Base-by-base conservation (phyloP, 2,888 invertebrate genomes). In the Yponomeuta malinellus region DNA sequence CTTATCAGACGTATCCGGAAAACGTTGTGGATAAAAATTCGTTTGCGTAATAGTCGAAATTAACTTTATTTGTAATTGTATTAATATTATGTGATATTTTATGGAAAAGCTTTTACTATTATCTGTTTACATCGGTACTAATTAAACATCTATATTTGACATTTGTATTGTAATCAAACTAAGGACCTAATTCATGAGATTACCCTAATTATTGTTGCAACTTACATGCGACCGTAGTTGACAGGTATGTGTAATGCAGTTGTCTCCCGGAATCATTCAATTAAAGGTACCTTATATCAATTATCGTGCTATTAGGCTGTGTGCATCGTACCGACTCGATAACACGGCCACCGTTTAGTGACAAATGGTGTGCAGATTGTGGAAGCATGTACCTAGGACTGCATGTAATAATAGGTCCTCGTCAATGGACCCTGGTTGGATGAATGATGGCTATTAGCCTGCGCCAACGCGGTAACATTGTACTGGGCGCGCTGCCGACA, bases 361-460 rank as follows among this genome's bases (percentile, higher is more conserved):
- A 70, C 70, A 72, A 72, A 72, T 72, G 70, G 68, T 33, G 72
- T 72, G 73, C 71, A 71, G 73, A 75, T 75, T 69, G 74, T 74
- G 70, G 66, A 52, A 66, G 74, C 74, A 72, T 73, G 73, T 73
- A 71, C 70, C 71, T 65, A 48, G 63, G 69, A 48, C 78, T 79
- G 76, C 76, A 73, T 75, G 78, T 83, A 84, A 83, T 85, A 83
- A 85, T 83, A 86, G 82, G 78, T 82, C 79, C 81, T 83, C 83
- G 86, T 88, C 84, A 86, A 85, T 83, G 84, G 82, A 82, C 33
- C 12, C 37, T 37, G 31, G 85, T 88, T 88, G 81, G 81, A 87
- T 90, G 88, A 90, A 90, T 90, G 85, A 83, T 78, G 76, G 81
- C 87, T 88, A 90, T 91, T 90, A 90, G 81, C 81, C 76, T 77